These are phyloP conservation scores for Himalopsyche tibetana DNA, from an alignment of 2,888 invertebrate genomes.

Conservation along the genomic window DNA sequence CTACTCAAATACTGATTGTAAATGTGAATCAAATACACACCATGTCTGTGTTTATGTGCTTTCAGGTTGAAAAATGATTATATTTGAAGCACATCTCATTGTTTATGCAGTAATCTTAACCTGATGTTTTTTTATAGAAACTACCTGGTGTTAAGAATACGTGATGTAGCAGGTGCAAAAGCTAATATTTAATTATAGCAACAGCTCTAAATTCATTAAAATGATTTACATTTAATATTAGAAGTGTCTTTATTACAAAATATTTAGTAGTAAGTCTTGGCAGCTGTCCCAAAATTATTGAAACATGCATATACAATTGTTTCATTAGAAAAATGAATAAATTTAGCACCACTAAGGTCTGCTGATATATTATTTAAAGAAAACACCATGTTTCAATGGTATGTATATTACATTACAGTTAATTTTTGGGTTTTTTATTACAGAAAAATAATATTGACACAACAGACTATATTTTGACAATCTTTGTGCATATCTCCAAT, in stretches of 20 bases:
- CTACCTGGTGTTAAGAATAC: constrained; percentile 33
- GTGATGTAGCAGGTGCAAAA: constrained; percentile 28
- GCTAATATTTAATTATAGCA: constrained; percentile 22
- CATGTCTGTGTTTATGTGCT: constrained; percentile 42
- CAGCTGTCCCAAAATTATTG: constrained; percentile 27
- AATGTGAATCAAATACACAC: constrained; percentile 32
- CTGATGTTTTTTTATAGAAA: constrained; percentile 54
- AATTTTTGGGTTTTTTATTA: background rate
- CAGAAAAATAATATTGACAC: background rate
- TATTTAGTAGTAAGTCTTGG: constrained; percentile 31
- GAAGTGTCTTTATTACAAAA: constrained; percentile 16
- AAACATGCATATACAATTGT: constrained; percentile 23
- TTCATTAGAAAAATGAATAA: constrained; percentile 27
- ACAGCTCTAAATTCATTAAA: background rate
- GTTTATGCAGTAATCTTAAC: constrained; percentile 60
- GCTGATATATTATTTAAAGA: constrained; percentile 3
- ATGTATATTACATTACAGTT: background rate
- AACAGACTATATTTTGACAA: no score
- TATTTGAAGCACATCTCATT: constrained; percentile 53
- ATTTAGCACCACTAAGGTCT: background rate
- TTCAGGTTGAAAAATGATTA: constrained; percentile 49
- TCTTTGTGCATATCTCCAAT: no score
- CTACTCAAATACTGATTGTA: background rate
- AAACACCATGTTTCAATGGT: background rate
- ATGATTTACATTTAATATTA: constrained; percentile 14